Percentiles rank a stretch among this genome's conserved stretches.
These are phyloP conservation scores for Eurypyga helias DNA, from an alignment of 2,113 vertebrate species.

Conservation along the genomic window DNA sequence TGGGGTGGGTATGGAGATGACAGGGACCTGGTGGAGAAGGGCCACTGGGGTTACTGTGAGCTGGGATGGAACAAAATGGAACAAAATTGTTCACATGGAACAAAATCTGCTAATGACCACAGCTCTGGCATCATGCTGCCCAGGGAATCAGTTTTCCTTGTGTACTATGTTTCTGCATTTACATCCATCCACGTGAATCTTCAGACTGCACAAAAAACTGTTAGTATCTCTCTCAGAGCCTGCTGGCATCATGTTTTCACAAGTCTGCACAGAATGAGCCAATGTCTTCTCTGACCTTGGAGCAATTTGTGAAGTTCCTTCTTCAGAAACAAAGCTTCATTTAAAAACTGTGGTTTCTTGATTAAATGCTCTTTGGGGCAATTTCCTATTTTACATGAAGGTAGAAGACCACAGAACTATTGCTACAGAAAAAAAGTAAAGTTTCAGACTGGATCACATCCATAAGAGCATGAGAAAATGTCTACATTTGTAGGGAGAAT, in stretches of 20 bases:
- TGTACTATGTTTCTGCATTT: not conserved
- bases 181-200: not conserved
- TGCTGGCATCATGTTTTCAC: not conserved
- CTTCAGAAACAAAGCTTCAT: not conserved
- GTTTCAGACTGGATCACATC: not conserved
- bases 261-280: not conserved
- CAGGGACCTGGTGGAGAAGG: not conserved
- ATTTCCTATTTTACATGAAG: not conserved
- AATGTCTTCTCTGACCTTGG: not conserved
- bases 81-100: not conserved
- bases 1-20: not conserved
- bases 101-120: not conserved
- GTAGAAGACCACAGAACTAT: not conserved
- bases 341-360: slow-evolving; percentile 6
- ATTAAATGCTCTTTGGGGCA: not conserved
- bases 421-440: not conserved
- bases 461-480: not conserved
- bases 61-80: not conserved
- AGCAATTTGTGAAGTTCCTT: not conserved
- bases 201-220: not conserved
- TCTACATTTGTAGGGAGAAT: not conserved
- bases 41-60: not conserved
- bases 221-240: not conserved
- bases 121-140: rapidly evolving
- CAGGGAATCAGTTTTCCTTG: not conserved